Evolutionary conservation across 1,140 invertebrate species (phyloP).

Genomic region (Druon quercuslanigerum): DNA sequence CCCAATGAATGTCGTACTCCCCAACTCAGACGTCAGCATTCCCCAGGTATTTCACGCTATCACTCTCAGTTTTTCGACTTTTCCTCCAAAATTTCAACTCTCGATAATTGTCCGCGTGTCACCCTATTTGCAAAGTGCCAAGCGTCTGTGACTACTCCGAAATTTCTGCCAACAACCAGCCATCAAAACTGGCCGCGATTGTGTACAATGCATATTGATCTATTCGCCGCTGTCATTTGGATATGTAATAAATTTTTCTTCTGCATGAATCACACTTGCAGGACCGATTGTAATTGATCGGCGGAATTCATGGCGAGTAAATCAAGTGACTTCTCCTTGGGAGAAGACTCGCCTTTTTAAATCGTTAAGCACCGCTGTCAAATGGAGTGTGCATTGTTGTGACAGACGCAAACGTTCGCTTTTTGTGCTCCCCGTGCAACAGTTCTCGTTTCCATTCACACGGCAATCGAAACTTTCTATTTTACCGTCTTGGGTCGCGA

Average conservation of each 20-base stretch:
- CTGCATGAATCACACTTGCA: constrained; percentile 6
- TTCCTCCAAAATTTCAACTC: neutral
- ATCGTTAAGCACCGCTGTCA: neutral
- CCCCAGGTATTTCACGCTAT: constrained; percentile 27
- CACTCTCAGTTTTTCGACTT: neutral
- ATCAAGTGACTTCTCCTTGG: neutral
- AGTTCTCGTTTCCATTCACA: constrained; percentile 30
- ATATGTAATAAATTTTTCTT: constrained; percentile 28
- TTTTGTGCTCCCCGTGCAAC: constrained; percentile 22
- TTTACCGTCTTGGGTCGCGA: constrained; percentile 12
- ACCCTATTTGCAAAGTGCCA: constrained; percentile 1
- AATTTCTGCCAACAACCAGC: constrained; percentile 28
- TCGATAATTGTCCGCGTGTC: neutral
- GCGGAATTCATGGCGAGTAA: neutral
- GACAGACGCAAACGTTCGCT: constrained; percentile 29
- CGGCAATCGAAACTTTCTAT: constrained; percentile 16
- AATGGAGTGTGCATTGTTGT: constrained; percentile 37
- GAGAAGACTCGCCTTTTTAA: neutral
- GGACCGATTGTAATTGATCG: constrained; percentile 38
- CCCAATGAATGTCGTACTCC: constrained; percentile 53
- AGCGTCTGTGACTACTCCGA: constrained; percentile 25
- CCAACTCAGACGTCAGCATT: constrained; percentile 42
- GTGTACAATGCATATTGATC: constrained; percentile 70
- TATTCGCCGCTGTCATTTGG: constrained; percentile 61
- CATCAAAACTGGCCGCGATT: constrained; percentile 52